phyloP scores from a whole-genome alignment of 2,888 invertebrate species.

The Drosophila mayaguana region DNA sequence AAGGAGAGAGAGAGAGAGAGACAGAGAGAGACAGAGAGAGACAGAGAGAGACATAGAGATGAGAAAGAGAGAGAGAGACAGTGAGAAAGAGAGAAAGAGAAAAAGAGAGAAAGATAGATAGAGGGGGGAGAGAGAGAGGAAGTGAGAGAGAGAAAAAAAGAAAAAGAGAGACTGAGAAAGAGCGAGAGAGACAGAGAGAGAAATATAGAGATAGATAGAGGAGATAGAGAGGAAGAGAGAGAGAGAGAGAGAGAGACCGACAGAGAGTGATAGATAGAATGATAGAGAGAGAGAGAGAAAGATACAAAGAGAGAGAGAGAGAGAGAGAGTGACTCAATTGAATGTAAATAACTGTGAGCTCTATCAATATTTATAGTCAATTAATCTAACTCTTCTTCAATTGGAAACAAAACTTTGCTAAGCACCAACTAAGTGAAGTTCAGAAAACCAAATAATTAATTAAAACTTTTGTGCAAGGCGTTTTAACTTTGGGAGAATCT shows the following conservation, averaged over 20 bases:
- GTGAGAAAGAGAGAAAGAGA: background rate
- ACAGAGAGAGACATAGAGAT: background rate
- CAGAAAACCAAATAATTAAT: slow-evolving; percentile 3
- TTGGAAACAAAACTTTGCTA: slow-evolving; percentile 5
- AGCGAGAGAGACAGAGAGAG: background rate
- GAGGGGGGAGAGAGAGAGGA: background rate
- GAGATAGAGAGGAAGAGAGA: no score
- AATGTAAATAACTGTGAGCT: background rate
- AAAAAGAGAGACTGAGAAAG: no score
- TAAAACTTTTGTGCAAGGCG: slow-evolving; percentile 3
- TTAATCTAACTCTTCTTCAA: background rate
- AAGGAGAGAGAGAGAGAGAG: background rate
- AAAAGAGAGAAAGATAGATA: background rate
- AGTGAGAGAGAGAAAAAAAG: no score
- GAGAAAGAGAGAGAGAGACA: background rate
- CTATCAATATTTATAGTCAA: background rate
- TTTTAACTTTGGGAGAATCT: background rate
- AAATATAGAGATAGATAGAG: no score
- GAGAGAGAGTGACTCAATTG: background rate
- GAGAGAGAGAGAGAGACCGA: background rate
- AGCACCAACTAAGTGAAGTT: slow-evolving; percentile 1
- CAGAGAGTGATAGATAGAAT: no score
- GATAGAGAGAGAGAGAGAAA: background rate
- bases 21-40: background rate
- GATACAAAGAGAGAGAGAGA: background rate